A percentile compares a stretch with the other conserved stretches of the same genome.
Conservation (phyloP, 1,140 invertebrate species). For the Drosophila neocordata region DNA sequence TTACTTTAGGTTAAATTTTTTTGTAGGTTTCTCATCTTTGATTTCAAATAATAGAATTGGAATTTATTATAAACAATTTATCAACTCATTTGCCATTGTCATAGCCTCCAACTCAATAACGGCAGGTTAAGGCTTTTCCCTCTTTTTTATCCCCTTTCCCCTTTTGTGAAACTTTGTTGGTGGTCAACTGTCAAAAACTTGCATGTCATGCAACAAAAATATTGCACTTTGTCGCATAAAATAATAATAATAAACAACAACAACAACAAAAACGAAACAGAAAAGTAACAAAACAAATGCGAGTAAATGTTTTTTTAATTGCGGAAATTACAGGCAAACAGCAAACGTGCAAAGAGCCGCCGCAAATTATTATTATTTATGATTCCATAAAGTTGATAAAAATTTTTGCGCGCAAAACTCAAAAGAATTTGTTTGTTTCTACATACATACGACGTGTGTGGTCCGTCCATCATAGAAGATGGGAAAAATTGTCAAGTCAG, state of each 20-base stretch:
- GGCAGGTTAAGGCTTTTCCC: slow-evolving; percentile 5
- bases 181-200: slow-evolving; percentile 13
- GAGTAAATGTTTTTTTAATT: slow-evolving; percentile 82
- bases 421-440: slow-evolving; percentile 51
- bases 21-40: neutral
- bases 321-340: slow-evolving; percentile 76
- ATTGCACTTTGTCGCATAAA: slow-evolving; percentile 13
- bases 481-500: slow-evolving; percentile 10
- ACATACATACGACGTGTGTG: slow-evolving; percentile 81
- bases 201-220: slow-evolving; percentile 16
- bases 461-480: slow-evolving; percentile 3
- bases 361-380: slow-evolving; percentile 81
- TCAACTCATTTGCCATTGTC: slow-evolving; percentile 13
- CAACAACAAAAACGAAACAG: slow-evolving; percentile 8
- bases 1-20: neutral
- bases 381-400: slow-evolving; percentile 77
- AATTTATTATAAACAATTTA: slow-evolving; percentile 20
- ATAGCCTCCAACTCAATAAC: slow-evolving; percentile 14
- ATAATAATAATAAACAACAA: slow-evolving; percentile 13
- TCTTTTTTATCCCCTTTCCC: too few relatives aligned
- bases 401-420: slow-evolving; percentile 44
- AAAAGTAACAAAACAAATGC: slow-evolving; percentile 62
- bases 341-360: slow-evolving; percentile 61
- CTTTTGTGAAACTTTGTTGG: slow-evolving; percentile 2
- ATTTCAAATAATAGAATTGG: neutral